phyloP scores from a whole-genome alignment of 2,113 vertebrate genomes.

The Papio anubis region DNA sequence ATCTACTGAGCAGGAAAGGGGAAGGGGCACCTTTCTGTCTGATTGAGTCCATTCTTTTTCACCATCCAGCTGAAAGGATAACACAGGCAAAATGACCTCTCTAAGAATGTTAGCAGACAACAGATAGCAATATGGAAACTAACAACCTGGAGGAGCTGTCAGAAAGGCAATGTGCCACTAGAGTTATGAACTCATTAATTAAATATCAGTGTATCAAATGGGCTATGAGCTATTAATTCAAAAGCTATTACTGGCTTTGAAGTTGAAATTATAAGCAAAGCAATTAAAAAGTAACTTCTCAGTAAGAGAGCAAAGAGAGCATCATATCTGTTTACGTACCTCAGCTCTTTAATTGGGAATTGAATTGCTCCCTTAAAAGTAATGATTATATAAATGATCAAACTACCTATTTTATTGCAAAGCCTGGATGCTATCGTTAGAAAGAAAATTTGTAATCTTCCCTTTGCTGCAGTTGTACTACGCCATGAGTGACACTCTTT shows the following conservation, averaged over 20 bases:
- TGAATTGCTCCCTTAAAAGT: constrained; percentile 76
- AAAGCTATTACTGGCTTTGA: constrained; percentile 78
- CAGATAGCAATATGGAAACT: constrained; percentile 54
- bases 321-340: constrained; percentile 67
- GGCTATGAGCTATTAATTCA: constrained; percentile 77
- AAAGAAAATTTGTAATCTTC: background rate
- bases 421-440: constrained; percentile 3
- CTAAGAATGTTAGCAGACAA: background rate
- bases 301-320: constrained; percentile 61
- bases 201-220: constrained; percentile 79
- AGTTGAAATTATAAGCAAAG: constrained; percentile 78
- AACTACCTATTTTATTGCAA: constrained; percentile 53
- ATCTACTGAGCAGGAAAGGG: background rate
- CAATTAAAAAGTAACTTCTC: constrained; percentile 81
- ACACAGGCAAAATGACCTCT: background rate
- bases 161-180: constrained; percentile 40
- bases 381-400: constrained; percentile 72
- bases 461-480: background rate
- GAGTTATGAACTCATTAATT: constrained; percentile 80
- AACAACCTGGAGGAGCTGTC: constrained; percentile 68
- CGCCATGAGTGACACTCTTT: background rate
- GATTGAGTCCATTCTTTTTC: background rate
- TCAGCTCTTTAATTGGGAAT: constrained; percentile 67
- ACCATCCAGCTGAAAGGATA: background rate
- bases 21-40: background rate